These are phyloP conservation scores for Caenorhabditis sp. DNA, from an alignment of 2,888 invertebrate genomes.

Conservation along the genomic window DNA sequence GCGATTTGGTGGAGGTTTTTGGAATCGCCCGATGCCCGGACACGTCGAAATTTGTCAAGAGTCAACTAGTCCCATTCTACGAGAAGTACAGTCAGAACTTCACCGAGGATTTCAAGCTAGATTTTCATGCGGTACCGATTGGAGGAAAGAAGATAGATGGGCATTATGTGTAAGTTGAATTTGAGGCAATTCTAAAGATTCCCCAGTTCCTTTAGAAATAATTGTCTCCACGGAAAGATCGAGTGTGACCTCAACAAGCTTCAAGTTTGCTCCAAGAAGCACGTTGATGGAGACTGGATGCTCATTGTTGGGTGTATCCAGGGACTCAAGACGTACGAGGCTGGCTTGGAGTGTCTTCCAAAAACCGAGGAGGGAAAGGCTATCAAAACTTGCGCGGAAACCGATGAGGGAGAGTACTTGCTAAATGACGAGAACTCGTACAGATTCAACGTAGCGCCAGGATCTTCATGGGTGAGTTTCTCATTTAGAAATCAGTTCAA, in stretches of 20 bases:
- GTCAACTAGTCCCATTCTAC: constrained; percentile 51
- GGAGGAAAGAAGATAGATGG: constrained; percentile 24
- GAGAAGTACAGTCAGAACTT: constrained; percentile 11
- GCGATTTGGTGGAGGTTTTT: constrained; percentile 40
- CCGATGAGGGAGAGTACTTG: constrained; percentile 49
- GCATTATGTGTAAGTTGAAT: constrained; percentile 29
- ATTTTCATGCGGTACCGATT: constrained; percentile 46
- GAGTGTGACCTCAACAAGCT: constrained; percentile 52
- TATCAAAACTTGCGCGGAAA: constrained; percentile 42
- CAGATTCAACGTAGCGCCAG: constrained; percentile 33
- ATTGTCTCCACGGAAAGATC: constrained; percentile 39
- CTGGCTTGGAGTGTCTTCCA: constrained; percentile 17
- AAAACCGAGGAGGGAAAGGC: constrained; percentile 17
- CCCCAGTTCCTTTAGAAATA: constrained; percentile 16
- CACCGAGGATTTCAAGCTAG: constrained; percentile 38
- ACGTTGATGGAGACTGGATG: constrained; percentile 33
- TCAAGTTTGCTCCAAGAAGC: constrained; percentile 53
- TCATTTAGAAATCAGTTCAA: neutral
- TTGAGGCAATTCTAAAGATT: no score
- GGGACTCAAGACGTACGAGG: constrained; percentile 12
- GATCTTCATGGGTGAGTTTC: constrained; percentile 37
- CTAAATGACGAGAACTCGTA: constrained; percentile 49
- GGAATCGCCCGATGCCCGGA: constrained; percentile 59
- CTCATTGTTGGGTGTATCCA: constrained; percentile 40
- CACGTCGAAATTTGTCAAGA: constrained; percentile 43